phyloP scores from a whole-genome alignment of 2,888 invertebrate species.

The Lydus trimaculatus region DNA sequence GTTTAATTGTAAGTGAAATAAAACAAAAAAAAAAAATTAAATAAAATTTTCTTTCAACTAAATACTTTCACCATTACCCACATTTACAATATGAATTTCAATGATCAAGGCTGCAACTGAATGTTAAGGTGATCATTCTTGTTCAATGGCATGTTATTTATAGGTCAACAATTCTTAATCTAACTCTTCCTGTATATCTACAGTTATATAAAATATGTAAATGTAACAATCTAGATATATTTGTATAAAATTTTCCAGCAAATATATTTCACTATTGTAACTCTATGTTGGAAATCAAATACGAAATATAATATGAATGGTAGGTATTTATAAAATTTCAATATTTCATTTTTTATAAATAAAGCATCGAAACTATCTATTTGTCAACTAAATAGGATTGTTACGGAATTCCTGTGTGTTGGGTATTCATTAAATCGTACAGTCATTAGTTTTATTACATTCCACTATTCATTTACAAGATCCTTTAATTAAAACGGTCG shows the following conservation, averaged over 20 bases:
- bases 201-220: too few relatives aligned
- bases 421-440: constrained; percentile 34
- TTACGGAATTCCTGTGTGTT: constrained; percentile 16
- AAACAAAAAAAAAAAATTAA: too few relatives aligned
- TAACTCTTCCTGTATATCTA: too few relatives aligned
- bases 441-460: constrained; percentile 41
- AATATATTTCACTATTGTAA: not conserved
- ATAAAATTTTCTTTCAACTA: not conserved
- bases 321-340: too few relatives aligned
- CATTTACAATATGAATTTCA: not conserved
- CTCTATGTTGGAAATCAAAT: not conserved
- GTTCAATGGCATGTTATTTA: not conserved
- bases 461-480: constrained; percentile 40
- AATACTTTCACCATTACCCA: not conserved
- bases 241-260: not conserved
- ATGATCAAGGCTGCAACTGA: not conserved
- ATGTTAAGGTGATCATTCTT: not conserved
- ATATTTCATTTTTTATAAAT: too few relatives aligned
- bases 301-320: not conserved
- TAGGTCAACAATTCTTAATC: not conserved
- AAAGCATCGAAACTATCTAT: not conserved
- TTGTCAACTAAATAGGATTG: not conserved
- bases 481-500: constrained; percentile 40
- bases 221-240: not conserved
- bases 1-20: not conserved